Evolutionary conservation across 2,888 invertebrate genomes (phyloP).

Genomic region (Lasioglossum pauxillum): DNA sequence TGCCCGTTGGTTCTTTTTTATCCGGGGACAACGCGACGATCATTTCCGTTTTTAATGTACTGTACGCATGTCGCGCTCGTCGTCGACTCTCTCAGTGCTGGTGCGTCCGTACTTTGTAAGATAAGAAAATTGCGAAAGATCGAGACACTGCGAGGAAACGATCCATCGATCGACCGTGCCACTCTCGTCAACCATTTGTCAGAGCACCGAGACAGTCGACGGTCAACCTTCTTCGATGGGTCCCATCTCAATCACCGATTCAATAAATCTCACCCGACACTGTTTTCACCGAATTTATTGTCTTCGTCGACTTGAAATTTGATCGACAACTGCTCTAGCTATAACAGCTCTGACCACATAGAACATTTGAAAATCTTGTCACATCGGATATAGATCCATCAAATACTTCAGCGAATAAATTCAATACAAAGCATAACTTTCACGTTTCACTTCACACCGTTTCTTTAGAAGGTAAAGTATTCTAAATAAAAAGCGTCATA

Average conservation of each 20-base stretch:
- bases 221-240: neutral
- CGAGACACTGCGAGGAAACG: neutral
- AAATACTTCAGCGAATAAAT: neutral
- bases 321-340: conserved; percentile 3
- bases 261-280: neutral
- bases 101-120: conserved; percentile 2
- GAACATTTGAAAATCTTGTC: neutral
- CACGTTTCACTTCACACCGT: neutral
- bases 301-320: neutral
- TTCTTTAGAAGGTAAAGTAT: neutral
- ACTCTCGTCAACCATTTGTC: neutral
- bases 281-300: neutral
- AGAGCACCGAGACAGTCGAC: conserved; percentile 30
- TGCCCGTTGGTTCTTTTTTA: conserved; percentile 22
- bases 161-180: conserved; percentile 6
- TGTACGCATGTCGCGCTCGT: conserved; percentile 48
- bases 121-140: too few relatives aligned
- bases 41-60: neutral
- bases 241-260: neutral
- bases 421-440: neutral
- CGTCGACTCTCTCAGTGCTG: conserved; percentile 37
- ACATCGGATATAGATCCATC: neutral
- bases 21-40: conserved; percentile 19
- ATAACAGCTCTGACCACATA: neutral
- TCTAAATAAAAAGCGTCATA: neutral